A percentile compares a stretch with the other conserved stretches of the same genome.
Evolutionary conservation across 2,888 invertebrate species (phyloP).

Genomic region (Chouioia cunea): DNA sequence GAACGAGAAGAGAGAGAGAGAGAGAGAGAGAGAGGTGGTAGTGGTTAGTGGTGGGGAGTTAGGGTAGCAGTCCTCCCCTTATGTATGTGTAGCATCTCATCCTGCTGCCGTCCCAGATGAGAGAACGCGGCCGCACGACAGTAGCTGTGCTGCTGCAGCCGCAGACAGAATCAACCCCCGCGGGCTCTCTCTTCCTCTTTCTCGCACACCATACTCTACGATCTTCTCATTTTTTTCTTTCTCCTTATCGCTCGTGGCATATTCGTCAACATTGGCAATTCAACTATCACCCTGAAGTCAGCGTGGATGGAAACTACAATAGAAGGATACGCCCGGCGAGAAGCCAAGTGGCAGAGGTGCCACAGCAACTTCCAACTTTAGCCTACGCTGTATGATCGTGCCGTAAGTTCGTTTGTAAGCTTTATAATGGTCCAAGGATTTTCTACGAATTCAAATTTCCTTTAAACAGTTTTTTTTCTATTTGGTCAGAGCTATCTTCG

Average conservation of each 20-base stretch:
- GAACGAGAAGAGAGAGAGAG: too few relatives aligned
- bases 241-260: too few relatives aligned
- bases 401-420: constrained; percentile 8
- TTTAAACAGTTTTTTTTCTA: constrained; percentile 4
- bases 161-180: not conserved
- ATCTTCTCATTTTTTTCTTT: too few relatives aligned
- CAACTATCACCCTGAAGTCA: too few relatives aligned
- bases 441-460: not conserved
- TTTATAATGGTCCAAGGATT: not conserved
- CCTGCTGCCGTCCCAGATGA: constrained; percentile 52
- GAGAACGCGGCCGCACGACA: constrained; percentile 47
- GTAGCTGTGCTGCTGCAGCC: not conserved
- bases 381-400: constrained; percentile 13
- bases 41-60: too few relatives aligned
- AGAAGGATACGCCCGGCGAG: too few relatives aligned
- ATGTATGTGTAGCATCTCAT: not conserved
- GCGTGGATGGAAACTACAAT: too few relatives aligned
- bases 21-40: not conserved
- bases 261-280: too few relatives aligned
- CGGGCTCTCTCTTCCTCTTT: not conserved
- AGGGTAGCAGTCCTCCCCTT: not conserved
- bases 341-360: too few relatives aligned
- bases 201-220: too few relatives aligned
- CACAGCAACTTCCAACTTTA: not conserved
- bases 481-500: not conserved